Evolutionary conservation across 2,888 invertebrate species (phyloP).

Genomic region (Tubulanus polymorphus): DNA sequence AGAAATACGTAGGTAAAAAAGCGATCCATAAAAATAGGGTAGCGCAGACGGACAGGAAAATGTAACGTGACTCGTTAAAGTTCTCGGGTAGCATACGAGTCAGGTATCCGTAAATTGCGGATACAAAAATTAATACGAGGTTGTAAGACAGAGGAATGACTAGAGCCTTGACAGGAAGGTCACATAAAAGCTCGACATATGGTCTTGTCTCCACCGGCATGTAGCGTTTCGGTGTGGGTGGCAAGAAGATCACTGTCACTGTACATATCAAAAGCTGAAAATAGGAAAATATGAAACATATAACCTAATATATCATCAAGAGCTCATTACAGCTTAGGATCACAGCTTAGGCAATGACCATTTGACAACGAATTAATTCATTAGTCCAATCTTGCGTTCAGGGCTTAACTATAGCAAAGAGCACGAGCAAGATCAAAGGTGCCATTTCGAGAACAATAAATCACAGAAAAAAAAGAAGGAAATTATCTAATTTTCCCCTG

Average conservation of each 20-base stretch:
- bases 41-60: slow-evolving; percentile 35
- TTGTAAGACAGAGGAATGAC: slow-evolving; percentile 31
- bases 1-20: slow-evolving; percentile 32
- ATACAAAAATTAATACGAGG: slow-evolving; percentile 30
- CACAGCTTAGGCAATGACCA: too few species aligned
- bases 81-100: slow-evolving; percentile 40
- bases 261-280: slow-evolving; percentile 26
- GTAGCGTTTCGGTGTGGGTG: slow-evolving; percentile 22
- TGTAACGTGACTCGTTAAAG: slow-evolving; percentile 42
- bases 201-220: slow-evolving; percentile 29
- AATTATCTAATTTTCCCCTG: too few species aligned
- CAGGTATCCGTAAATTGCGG: slow-evolving; percentile 37
- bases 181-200: slow-evolving; percentile 30
- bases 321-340: too few species aligned
- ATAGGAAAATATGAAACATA: too few species aligned
- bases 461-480: too few species aligned
- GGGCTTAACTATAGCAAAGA: too few species aligned
- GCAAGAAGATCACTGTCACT: slow-evolving; percentile 22
- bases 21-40: slow-evolving; percentile 31
- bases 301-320: too few species aligned
- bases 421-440: too few species aligned
- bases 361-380: too few species aligned
- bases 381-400: too few species aligned
- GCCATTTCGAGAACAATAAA: too few species aligned
- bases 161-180: slow-evolving; percentile 26